phyloP scores from a whole-genome alignment of 2,888 invertebrate genomes.

The Bombylius discolor region DNA sequence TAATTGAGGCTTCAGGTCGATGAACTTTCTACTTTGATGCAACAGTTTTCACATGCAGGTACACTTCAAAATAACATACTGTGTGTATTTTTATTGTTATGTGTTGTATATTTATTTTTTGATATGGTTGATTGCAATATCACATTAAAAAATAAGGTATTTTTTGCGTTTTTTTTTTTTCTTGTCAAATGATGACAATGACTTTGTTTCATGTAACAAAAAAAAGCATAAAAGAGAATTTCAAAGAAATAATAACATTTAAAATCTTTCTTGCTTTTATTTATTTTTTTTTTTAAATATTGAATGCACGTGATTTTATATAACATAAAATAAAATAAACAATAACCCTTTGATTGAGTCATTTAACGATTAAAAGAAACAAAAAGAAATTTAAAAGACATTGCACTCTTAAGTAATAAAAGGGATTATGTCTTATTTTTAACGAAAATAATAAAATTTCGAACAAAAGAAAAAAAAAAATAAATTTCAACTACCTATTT shows the following conservation, averaged over 20 bases:
- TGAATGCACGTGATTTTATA: not conserved
- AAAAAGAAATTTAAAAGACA: too few species aligned
- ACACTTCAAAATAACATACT: not conserved
- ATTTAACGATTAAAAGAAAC: not conserved
- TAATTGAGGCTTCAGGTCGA: not conserved
- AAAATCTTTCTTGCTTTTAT: not conserved
- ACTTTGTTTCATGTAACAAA: not conserved
- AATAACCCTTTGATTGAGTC: not conserved
- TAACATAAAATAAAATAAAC: not conserved
- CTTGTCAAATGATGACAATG: not conserved
- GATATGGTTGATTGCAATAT: not conserved
- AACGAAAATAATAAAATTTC: too few species aligned
- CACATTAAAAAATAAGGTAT: not conserved
- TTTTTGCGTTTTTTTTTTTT: not conserved
- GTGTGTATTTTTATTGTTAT: too few species aligned
- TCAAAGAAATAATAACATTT: not conserved
- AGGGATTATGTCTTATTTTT: too few species aligned
- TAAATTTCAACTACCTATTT: too few species aligned
- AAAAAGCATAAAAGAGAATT: not conserved
- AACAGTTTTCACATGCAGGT: not conserved
- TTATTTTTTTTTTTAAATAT: too few species aligned
- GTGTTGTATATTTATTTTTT: too few species aligned
- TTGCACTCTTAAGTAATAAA: too few species aligned
- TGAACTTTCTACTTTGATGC: not conserved
- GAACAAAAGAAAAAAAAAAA: too few species aligned